Conservation (phyloP, 2,888 invertebrate species). For the Drepanosiphum platanoidis region DNA sequence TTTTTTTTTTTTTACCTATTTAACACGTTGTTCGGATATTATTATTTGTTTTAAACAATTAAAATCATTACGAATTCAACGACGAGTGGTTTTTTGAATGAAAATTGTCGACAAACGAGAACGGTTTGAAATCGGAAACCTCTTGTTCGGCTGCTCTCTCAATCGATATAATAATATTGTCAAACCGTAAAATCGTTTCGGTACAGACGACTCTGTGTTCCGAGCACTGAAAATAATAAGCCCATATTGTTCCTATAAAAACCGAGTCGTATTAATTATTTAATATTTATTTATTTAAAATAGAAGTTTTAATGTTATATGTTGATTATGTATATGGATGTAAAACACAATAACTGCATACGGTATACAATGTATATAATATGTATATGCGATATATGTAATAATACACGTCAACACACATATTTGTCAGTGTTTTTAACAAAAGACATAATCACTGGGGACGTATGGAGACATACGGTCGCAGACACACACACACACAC, state of each 20-base stretch:
- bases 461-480: not conserved
- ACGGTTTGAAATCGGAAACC: not conserved
- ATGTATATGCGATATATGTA: not conserved
- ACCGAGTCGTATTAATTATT: constrained; percentile 45
- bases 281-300: constrained; percentile 36
- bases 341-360: constrained; percentile 11
- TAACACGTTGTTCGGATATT: not conserved
- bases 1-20: not conserved
- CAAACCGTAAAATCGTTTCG: constrained; percentile 5
- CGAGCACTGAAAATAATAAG: constrained; percentile 44
- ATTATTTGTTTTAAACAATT: not conserved
- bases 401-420: constrained; percentile 19
- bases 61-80: too few relatives aligned
- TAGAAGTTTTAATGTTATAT: constrained; percentile 16
- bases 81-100: too few relatives aligned
- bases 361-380: not conserved
- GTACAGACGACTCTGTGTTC: not conserved
- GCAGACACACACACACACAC: constrained; percentile 3
- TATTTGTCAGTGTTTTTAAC: constrained; percentile 37
- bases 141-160: not conserved
- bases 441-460: constrained; percentile 21
- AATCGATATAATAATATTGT: too few relatives aligned
- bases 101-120: not conserved
- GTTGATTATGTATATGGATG: constrained; percentile 34
- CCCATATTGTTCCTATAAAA: constrained; percentile 53